A percentile compares a stretch with the other conserved stretches of the same genome.
phyloP scores from a whole-genome alignment of 53 echinoderm and acorn worm genomes.

The Temnopleurus reevesii region DNA sequence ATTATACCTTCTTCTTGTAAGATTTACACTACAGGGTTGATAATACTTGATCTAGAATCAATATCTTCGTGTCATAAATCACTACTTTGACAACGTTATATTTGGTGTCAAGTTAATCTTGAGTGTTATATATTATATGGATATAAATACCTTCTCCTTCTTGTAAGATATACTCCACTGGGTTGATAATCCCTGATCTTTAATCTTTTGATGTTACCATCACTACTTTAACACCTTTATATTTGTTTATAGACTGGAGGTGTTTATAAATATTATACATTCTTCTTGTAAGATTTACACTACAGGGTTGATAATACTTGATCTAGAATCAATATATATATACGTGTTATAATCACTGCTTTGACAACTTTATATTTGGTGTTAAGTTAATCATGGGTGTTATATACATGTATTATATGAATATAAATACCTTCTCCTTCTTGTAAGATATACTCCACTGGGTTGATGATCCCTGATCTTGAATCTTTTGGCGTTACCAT shows the following conservation, averaged over 20 bases:
- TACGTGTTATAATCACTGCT: no score
- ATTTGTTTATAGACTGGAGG: no score
- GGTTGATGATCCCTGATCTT: slow-evolving; percentile 86
- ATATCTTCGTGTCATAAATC: no score
- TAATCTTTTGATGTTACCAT: slow-evolving; percentile 80
- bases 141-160: slow-evolving; percentile 84
- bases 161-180: slow-evolving; percentile 85
- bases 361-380: not conserved
- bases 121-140: not conserved
- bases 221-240: slow-evolving; percentile 87
- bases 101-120: not conserved
- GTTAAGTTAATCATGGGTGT: not conserved
- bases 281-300: no score
- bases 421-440: slow-evolving; percentile 86
- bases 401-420: not conserved
- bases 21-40: no score
- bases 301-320: no score
- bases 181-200: slow-evolving; percentile 81
- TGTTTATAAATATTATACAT: no score
- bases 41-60: no score
- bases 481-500: slow-evolving; percentile 86
- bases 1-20: no score
- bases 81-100: no score
- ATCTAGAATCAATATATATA: no score
- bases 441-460: slow-evolving; percentile 90